These are phyloP conservation scores for Aldrovandia affinis DNA, from an alignment of 2,797 vertebrate species.

Conservation along the genomic window DNA sequence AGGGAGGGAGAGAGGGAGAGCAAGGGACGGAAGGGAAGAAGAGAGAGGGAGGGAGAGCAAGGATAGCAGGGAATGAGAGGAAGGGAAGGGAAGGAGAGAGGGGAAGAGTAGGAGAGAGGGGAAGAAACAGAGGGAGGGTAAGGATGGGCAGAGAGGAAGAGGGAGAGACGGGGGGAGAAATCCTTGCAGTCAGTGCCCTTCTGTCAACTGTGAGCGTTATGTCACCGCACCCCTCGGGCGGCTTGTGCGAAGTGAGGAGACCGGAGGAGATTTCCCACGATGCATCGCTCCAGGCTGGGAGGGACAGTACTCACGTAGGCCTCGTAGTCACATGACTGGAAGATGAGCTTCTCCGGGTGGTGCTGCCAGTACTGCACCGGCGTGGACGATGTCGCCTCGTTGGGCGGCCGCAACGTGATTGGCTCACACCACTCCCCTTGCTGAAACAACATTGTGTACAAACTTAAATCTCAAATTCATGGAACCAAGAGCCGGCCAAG, in stretches of 20 bases:
- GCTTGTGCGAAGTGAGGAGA: neutral
- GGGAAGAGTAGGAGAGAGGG: neutral
- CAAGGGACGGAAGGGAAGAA: no score
- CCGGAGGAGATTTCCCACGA: neutral
- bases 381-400: conserved; percentile 96
- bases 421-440: conserved; percentile 99
- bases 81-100: neutral
- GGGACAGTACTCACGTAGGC: conserved; percentile 88
- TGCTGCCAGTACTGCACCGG: conserved; percentile 99
- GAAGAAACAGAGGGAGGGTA: neutral
- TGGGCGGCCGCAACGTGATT: conserved; percentile 94
- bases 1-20: no score
- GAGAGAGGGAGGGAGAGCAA: neutral
- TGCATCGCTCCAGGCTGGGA: neutral
- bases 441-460: conserved; percentile 67
- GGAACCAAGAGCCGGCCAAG: neutral
- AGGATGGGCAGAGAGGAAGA: neutral
- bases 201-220: neutral
- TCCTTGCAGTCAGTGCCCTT: neutral
- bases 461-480: neutral
- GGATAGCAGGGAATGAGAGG: neutral
- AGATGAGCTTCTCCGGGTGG: conserved; percentile 98
- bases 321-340: conserved; percentile 98
- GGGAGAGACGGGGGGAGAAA: neutral
- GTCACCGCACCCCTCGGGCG: neutral